Evolutionary conservation across 2,797 vertebrate species (phyloP), one percentile per base, ranked within the genome.

Genomic region (Lacerta bilineata): DNA sequence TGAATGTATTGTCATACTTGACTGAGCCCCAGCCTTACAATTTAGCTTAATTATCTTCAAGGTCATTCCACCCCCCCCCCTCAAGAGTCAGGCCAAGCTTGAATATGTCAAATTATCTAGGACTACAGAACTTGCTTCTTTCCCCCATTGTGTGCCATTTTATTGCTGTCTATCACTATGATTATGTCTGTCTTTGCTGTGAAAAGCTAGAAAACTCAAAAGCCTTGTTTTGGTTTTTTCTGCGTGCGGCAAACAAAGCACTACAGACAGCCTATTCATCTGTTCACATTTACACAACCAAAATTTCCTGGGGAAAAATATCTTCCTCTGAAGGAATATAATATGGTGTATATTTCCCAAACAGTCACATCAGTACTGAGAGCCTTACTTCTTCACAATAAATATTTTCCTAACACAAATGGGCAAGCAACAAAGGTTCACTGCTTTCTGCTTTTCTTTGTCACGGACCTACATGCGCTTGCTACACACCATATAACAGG

Each of bases 1-100:
- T 89, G 74, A 91, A 50, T 72, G 23, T 84, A 75, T 90, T 94
- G 68, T 75, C 59, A 46, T 93, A 91, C 89, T 93, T 91, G 85
- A 88, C 71, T 92, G 80, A 94, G 20, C 68, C 71, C 41, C 39
- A n/a, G 71, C n/a, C 72, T 92, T 90, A 79, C 74, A 78, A 84
- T 20, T 87, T 33, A 85, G 18, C 71, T 93, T 94, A 90, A 95
- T 94, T 92, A 94, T 88, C 81, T 91, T 93, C 88, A 94, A 94
- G 87, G 88, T 93, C 36, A 36, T 92, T 91, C 89, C 33, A 33
- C 33, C 81, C 90, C 4, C 9, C 11, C 69, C 1, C 69, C 69
- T 74, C 90, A 43, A 80, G 71, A 90, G 91, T 91, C 59, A 86
- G 88, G n/a, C 81, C 39, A 81, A 84, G 88, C 91, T 94, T 87